Evolutionary conservation across 2,888 invertebrate genomes (phyloP).

Genomic region (Tanytarsus gracilentus): DNA sequence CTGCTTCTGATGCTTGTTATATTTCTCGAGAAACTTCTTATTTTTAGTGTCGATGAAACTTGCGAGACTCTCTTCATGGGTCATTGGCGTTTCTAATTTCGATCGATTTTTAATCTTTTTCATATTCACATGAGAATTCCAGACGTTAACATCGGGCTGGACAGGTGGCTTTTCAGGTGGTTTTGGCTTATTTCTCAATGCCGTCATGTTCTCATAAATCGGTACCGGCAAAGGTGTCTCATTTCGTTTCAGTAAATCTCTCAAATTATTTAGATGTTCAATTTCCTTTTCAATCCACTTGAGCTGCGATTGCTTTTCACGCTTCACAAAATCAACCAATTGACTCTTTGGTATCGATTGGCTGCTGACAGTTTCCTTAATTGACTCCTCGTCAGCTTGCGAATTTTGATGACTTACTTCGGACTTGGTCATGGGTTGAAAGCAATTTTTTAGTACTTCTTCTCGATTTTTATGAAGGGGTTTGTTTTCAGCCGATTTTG

Average conservation of each 20-base stretch:
- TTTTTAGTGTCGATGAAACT: constrained; percentile 19
- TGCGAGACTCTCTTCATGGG: constrained; percentile 10
- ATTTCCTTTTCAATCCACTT: constrained; percentile 28
- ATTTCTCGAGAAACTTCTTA: constrained; percentile 15
- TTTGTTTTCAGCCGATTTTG: neutral
- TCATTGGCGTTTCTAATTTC: constrained; percentile 14
- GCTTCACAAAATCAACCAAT: constrained; percentile 16
- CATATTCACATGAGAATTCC: constrained; percentile 16
- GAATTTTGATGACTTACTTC: constrained; percentile 10
- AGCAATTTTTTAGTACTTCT: constrained; percentile 8
- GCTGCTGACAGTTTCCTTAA: neutral
- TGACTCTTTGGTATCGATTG: constrained; percentile 13
- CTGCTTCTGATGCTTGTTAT: constrained; percentile 7
- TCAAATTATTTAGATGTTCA: constrained; percentile 21
- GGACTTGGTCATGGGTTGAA: constrained; percentile 20
- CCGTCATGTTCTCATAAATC: constrained; percentile 18
- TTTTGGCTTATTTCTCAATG: neutral
- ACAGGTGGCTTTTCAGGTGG: neutral
- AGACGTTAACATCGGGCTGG: neutral
- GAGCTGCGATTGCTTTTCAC: constrained; percentile 22
- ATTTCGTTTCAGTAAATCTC: constrained; percentile 17
- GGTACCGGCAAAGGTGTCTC: constrained; percentile 11
- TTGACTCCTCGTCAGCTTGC: neutral
- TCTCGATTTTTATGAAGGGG: neutral
- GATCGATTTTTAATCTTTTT: constrained; percentile 25